Conservation (phyloP, 2,888 invertebrate genomes). For the Dermolepida albohirtum region DNA sequence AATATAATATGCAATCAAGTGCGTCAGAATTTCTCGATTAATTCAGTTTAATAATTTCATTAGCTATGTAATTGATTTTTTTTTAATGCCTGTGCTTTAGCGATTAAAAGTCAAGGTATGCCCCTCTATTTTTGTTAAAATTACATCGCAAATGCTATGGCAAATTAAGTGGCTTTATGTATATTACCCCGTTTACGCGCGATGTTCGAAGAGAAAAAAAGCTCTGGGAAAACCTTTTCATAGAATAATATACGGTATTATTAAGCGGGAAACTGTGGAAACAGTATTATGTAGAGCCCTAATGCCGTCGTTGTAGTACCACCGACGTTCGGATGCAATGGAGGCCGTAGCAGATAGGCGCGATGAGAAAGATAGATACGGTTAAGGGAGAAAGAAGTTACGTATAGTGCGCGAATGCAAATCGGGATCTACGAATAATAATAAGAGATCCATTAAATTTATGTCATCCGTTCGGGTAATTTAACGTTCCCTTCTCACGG, state of each 20-base stretch:
- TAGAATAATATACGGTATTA: constrained; percentile 15
- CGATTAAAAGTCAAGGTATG: too few species aligned
- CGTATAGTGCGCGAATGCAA: constrained; percentile 20
- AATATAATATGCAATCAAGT: too few species aligned
- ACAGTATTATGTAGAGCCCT: constrained; percentile 26
- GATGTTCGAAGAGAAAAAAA: constrained; percentile 11
- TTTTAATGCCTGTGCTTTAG: too few species aligned
- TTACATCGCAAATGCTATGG: constrained; percentile 19
- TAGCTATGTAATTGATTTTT: too few species aligned
- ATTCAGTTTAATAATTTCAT: too few species aligned
- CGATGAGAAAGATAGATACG: not conserved
- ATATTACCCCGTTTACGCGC: not conserved
- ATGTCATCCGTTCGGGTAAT: constrained; percentile 35
- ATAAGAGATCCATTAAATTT: constrained; percentile 37
- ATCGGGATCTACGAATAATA: constrained; percentile 19
- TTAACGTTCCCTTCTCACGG: constrained; percentile 17
- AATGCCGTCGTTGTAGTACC: constrained; percentile 2
- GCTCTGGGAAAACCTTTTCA: constrained; percentile 18
- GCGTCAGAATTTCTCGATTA: too few species aligned
- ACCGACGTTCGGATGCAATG: not conserved
- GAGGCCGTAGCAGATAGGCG: constrained; percentile 8
- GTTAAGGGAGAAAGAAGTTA: constrained; percentile 1
- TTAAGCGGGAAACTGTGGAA: constrained; percentile 27
- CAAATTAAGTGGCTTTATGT: constrained; percentile 22
- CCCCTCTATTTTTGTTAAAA: not conserved